phyloP scores from a whole-genome alignment of 2,888 invertebrate genomes.

The Linnaemya tessellans region DNA sequence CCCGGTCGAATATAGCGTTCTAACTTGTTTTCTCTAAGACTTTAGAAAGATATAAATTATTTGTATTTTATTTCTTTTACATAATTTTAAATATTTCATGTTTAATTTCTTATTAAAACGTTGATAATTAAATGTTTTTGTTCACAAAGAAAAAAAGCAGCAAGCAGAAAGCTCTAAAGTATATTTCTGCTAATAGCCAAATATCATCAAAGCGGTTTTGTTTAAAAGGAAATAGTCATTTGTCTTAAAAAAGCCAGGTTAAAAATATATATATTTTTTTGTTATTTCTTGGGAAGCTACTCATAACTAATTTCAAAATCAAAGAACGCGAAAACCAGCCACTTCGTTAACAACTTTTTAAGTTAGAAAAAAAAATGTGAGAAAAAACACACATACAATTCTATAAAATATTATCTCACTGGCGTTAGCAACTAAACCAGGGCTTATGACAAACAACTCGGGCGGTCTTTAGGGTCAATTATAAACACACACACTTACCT shows the following conservation, averaged over 20 bases:
- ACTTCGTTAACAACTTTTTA: constrained; percentile 39
- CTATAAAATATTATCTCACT: not conserved
- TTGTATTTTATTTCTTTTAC: not conserved
- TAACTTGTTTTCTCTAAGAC: no score
- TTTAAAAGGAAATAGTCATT: constrained; percentile 4
- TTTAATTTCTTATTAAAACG: constrained; percentile 1
- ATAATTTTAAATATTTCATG: not conserved
- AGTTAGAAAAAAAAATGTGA: constrained; percentile 7
- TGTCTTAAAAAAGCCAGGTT: constrained; percentile 19
- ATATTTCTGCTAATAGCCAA: constrained; percentile 8
- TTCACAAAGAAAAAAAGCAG: not conserved
- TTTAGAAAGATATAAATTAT: no score
- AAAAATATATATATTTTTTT: not conserved
- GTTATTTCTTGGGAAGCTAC: constrained; percentile 8
- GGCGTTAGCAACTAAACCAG: constrained; percentile 76
- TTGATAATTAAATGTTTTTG: constrained; percentile 20
- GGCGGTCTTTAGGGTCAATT: constrained; percentile 75
- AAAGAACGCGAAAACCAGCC: constrained; percentile 1
- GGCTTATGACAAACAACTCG: constrained; percentile 75
- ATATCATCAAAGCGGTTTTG: not conserved
- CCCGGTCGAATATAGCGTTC: no score
- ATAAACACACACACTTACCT: not conserved
- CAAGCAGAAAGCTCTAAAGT: not conserved
- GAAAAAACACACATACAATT: constrained; percentile 5
- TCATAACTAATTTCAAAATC: not conserved